Conservation (phyloP, 2,797 vertebrate species). For the Malacoctenus gilli region DNA sequence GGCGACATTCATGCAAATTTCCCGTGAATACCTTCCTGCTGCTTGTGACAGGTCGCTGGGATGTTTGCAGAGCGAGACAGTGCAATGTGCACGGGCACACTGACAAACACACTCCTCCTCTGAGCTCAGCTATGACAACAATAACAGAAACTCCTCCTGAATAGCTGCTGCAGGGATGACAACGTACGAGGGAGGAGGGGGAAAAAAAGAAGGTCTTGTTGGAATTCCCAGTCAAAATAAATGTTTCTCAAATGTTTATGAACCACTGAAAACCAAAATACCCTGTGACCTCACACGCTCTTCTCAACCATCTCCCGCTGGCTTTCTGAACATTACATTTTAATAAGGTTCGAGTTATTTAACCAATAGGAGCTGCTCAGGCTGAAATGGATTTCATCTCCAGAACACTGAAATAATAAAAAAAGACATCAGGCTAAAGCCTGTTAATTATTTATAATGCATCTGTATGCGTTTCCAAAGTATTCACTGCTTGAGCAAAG, state of each 20-base stretch:
- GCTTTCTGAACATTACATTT: too few species aligned
- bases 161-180: too few species aligned
- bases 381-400: constrained; percentile 45
- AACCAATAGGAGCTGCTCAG: constrained; percentile 14
- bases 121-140: neutral
- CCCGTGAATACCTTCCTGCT: constrained; percentile 38
- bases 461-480: constrained; percentile 15
- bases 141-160: neutral
- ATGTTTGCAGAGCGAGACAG: constrained; percentile 42
- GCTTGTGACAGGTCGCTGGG: constrained; percentile 21
- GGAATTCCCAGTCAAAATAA: too few species aligned
- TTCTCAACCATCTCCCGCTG: too few species aligned
- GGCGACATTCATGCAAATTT: constrained; percentile 62
- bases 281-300: too few species aligned
- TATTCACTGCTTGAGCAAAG: constrained; percentile 7
- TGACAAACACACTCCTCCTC: neutral
- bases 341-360: too few species aligned
- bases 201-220: too few species aligned
- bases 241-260: too few species aligned
- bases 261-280: too few species aligned
- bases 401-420: constrained; percentile 18
- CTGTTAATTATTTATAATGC: constrained; percentile 34
- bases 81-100: constrained; percentile 8
- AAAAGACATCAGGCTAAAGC: constrained; percentile 21
- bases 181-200: too few species aligned